These are phyloP conservation scores for Poecile montanus DNA, from an alignment of 2,797 vertebrate genomes.

Conservation along the genomic window DNA sequence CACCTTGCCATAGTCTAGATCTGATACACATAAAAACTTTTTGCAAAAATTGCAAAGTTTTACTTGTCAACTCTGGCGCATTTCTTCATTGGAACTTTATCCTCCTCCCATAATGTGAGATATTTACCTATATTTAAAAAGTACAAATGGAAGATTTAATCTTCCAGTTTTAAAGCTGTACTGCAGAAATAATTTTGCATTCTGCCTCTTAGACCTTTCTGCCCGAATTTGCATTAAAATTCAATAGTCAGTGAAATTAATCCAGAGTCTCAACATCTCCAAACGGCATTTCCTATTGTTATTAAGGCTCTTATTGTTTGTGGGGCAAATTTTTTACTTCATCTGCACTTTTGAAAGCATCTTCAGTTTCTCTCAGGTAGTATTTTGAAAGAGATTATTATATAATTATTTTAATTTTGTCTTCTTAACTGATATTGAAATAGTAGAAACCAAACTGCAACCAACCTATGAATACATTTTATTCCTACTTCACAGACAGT, in stretches of 20 bases:
- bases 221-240: neutral
- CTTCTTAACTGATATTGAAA: neutral
- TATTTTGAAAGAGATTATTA: neutral
- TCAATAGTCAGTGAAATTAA: neutral
- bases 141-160: neutral
- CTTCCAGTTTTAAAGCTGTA: neutral
- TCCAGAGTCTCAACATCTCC: neutral
- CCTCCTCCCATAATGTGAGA: neutral
- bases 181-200: neutral
- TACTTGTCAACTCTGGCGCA: neutral
- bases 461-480: neutral
- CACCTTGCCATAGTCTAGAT: neutral
- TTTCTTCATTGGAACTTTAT: neutral
- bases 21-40: neutral
- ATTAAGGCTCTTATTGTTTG: neutral
- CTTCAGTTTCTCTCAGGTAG: neutral
- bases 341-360: neutral
- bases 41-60: neutral
- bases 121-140: neutral
- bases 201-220: neutral
- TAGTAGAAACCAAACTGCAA: neutral
- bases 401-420: neutral
- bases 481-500: neutral
- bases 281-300: neutral
- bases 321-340: neutral